Evolutionary conservation across 2,113 vertebrate genomes (phyloP), one percentile per base, ranked within the genome.

Genomic region (Hucho hucho): DNA sequence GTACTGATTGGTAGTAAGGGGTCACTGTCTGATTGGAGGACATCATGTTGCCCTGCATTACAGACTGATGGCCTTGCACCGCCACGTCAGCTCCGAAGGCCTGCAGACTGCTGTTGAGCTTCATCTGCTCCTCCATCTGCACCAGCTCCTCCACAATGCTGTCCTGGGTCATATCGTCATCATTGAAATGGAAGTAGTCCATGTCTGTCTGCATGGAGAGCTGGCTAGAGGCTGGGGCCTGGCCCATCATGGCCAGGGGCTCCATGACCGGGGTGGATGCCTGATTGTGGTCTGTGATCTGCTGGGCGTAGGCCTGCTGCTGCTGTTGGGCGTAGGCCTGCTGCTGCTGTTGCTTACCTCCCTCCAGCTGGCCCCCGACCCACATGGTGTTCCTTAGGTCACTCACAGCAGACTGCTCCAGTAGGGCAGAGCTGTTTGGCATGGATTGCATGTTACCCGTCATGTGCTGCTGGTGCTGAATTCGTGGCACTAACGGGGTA

Each of bases 111-210:
- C 84, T 89, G 81, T 95, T 96, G 80, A 97, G 91, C 22, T 97
- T 96, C 96, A 99, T 99, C 76, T 99, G 98, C 90, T 99, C 97
- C 80, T 99, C 98, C 97, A 99, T 99, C 83, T 97, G 95, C 81
- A 99, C 98, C 83, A 99, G 91, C 86, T 99, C 98, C 88, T 99
- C 97, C 79, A 99, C 97, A 64, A 99, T 99, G 91, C 98, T 99
- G 83, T 99, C 98, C 84, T 99, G 98, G 47, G 98, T 99, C 69
- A 99, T 95, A 66, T 99, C 98, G 0, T 99, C 98, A 61, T 99
- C 98, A 75, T 99, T 96, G 83, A 98, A 98, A 1, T 94, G 90
- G 72, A 98, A 99, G 90, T 94, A 99, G 86, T 93, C 95, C 49
- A 96, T 88, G 71, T 96, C 95, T 0, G 94, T 88, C 83, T 93